Conservation (phyloP, 2,797 vertebrate species). For the Heterohyrax brucei region DNA sequence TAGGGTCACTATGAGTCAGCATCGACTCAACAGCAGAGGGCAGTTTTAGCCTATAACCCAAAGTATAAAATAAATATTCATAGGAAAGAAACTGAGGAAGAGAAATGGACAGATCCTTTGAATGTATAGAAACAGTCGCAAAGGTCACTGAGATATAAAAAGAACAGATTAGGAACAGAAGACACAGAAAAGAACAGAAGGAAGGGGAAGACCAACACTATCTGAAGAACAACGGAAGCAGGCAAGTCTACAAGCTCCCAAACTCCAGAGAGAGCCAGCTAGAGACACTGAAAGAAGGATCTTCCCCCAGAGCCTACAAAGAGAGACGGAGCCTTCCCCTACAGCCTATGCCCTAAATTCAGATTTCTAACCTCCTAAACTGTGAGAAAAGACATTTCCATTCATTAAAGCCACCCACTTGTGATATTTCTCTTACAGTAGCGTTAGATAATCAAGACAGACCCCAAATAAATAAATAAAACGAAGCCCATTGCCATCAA, state of each 20-base stretch:
- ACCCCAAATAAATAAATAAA: no score
- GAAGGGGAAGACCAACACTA: background rate
- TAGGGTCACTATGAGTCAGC: no score
- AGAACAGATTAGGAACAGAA: background rate
- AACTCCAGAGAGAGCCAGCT: background rate
- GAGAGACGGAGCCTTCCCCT: background rate
- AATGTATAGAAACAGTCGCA: no score
- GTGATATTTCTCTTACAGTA: background rate
- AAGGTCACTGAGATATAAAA: background rate
- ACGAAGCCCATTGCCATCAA: no score
- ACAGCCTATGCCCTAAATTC: background rate
- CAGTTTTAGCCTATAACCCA: background rate
- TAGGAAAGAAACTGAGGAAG: no score
- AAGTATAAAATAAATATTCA: background rate
- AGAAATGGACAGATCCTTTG: no score
- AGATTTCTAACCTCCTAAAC: background rate
- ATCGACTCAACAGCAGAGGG: no score
- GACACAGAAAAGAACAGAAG: no score
- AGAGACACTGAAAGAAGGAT: background rate
- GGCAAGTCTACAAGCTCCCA: background rate
- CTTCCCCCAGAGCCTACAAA: background rate
- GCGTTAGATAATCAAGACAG: background rate
- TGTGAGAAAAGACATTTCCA: background rate
- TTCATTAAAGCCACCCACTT: background rate
- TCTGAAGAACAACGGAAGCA: no score